Base-by-base conservation (phyloP, 2,797 vertebrate species). In the Hippopotamyrus pictus region DNA sequence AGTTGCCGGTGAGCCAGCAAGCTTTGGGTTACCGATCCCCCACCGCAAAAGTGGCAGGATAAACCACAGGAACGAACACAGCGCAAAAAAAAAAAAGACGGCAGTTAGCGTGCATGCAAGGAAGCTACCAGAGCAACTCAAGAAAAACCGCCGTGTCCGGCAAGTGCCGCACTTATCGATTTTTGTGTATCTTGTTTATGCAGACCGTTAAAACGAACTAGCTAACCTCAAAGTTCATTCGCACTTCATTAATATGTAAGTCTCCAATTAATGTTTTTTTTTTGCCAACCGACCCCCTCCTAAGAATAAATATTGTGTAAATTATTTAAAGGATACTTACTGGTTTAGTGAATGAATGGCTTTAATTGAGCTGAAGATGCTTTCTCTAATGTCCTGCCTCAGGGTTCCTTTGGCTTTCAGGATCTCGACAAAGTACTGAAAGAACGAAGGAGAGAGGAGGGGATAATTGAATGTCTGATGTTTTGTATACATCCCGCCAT, bases 321-420 rank as follows among this genome's bases (percentile, higher is more conserved):
- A 96, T 96, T 95, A 96, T 97, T 96, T 92, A 96, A 93, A 94
- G 92, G 94, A 95, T 94, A 97, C 97, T 98, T 97, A 99, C 98
- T 96, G 96, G 94, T 97, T 99, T 93, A 96, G 93, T 2, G 94
- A 95, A 93, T 96, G 94, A 94, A 99, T 97, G 92, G 94, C 94
- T 95, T 98, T 97, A 95, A 98, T 95, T 91, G 96, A 96, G 92
- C 97, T 97, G 94, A 99, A 99, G 93, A 99, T 95, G 89, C 92
- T 94, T 91, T 97, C 96, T 93, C 94, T 95, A 89, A 97, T 94
- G 86, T 96, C 93, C 88, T 96, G 95, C 92, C 93, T 96, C 92
- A 99, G 93, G 0, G 96, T 99, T 90, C 96, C 97, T 95, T 98
- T 99, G 94, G 98, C 97, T 93, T 96, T 97, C 94, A 99, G 93